Base-by-base conservation (phyloP, 2,113 vertebrate genomes). In the Conger conger region DNA sequence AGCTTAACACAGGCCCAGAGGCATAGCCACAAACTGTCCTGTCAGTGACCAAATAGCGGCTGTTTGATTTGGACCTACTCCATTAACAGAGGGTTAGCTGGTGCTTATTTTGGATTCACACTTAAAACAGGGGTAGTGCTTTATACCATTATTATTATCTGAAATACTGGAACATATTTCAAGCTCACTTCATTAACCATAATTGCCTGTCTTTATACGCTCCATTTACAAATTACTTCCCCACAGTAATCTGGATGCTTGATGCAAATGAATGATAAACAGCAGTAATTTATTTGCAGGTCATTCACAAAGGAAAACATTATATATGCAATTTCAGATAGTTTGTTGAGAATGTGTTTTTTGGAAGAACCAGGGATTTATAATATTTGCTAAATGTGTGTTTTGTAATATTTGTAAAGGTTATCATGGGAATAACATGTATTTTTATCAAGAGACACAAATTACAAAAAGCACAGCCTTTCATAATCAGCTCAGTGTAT, bases 171-270 rank as follows among this genome's bases (percentile, higher is more conserved):
- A 45, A 30, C 53, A 50, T 37, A n/a, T 53, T 37, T 37, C 40
- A 54, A 54, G 83, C 45, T 33, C 40, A 53, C 82, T 53, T 68
- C 50, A 37, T 42, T 84, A 76, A 38, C 73, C 73, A 27, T 30
- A 84, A 79, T 78, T 15, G 23, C 83, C 42, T 84, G n/a, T 73
- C 33, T 38, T 83, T 54, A 78, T 54, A 78, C 23, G 45, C 33
- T 37, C 45, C 53, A 84, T 84, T 36, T 40, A 76, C 36, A 76
- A 79, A 54, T 84, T 57, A 84, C 77, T 79, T 57, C n/a, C 54
- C 50, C 37, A 9, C 13, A 80, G 33, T 53, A 53, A 80, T 80
- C 38, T 60, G 50, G 77, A 36, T 23, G 73, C 27, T 84, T 84
- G 18, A 80, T 33, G n/a, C 53, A 79, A 63, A 79, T 30, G 36